These are phyloP conservation scores for Lepeophtheirus nordmannii DNA, from an alignment of 2,888 invertebrate genomes.

Conservation along the genomic window DNA sequence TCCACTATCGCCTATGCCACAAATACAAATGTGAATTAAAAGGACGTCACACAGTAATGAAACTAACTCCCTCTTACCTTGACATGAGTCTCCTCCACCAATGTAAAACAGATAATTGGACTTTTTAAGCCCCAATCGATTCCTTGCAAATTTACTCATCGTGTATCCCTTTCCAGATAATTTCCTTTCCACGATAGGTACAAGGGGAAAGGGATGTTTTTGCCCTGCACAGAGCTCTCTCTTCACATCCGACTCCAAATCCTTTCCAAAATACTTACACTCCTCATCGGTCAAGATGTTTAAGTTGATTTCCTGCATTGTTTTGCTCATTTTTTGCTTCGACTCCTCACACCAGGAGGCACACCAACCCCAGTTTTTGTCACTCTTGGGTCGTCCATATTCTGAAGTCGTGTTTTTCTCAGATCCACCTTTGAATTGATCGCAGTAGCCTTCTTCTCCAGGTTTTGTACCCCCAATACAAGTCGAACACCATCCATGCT, in stretches of 20 bases:
- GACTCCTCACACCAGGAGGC: neutral
- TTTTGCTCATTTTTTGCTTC: neutral
- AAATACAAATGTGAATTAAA: too few species aligned
- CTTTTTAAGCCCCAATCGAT: neutral
- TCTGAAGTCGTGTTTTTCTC: neutral
- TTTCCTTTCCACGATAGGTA: neutral
- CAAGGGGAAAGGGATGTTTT: neutral
- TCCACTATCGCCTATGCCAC: constrained; percentile 12
- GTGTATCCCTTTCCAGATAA: neutral
- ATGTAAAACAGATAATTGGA: constrained; percentile 2
- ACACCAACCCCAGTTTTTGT: constrained; percentile 20
- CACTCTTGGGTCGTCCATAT: neutral
- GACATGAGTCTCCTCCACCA: constrained; percentile 18
- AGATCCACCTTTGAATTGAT: constrained; percentile 1
- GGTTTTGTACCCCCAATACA: neutral
- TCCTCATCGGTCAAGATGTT: neutral
- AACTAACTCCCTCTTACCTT: constrained; percentile 1
- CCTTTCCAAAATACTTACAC: constrained; percentile 6
- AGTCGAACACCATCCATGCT: constrained; percentile 17
- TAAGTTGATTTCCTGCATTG: neutral
- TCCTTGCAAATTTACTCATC: neutral
- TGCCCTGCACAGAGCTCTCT: constrained; percentile 11
- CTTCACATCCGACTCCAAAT: neutral
- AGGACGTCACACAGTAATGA: neutral
- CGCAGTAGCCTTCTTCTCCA: constrained; percentile 15